Base-by-base conservation (phyloP, 35 echinoderm and acorn worm genomes). In the Lytechinus pictus region DNA sequence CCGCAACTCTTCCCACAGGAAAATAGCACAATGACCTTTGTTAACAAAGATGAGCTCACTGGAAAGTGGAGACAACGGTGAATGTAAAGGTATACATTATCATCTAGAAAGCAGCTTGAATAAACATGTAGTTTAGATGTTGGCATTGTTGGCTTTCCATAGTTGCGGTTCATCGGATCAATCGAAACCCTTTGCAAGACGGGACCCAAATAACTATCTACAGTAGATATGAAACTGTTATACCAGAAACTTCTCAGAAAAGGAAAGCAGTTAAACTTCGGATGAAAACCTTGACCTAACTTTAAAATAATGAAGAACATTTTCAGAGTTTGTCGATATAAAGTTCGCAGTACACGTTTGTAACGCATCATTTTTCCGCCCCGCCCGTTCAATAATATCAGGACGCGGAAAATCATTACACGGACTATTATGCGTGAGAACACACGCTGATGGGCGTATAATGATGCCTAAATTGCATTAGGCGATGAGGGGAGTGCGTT, bases 371-470 rank as follows among this genome's bases (percentile, higher is more conserved):
- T 5, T 27, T 94, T 66, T 66, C 57, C 54, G 55, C 53, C 71
- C 71, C 57, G 57, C 58, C 71, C 94, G 94, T 94, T 94, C 57
- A 27, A 53, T 60, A 57, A 66, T 13, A 57, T n/a, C 29, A 52
- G 94, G 7, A 86, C 44, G 28, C 52, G 27, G 54, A 27, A 90
- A 90, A 90, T 90, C 88, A 90, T 90, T 90, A 90, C 29, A 6
- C 10, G 27, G 28, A 90, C 28, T 54, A 90, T 90, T 90, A 90
- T 52, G 88, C 88, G 52, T 12, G 28, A 54, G 52, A 90, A 54
- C 88, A 90, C 52, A 21, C 88, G 28, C 27, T 90, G 44, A 90
- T 90, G 88, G 88, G 9, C 88, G 88, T 90, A 90, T 90, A 90
- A 90, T 90, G 88, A 44, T 14, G 27, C 88, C 4, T 14, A 90